Conservation (phyloP, 2,888 invertebrate genomes). For the Cheilosia impressa region DNA sequence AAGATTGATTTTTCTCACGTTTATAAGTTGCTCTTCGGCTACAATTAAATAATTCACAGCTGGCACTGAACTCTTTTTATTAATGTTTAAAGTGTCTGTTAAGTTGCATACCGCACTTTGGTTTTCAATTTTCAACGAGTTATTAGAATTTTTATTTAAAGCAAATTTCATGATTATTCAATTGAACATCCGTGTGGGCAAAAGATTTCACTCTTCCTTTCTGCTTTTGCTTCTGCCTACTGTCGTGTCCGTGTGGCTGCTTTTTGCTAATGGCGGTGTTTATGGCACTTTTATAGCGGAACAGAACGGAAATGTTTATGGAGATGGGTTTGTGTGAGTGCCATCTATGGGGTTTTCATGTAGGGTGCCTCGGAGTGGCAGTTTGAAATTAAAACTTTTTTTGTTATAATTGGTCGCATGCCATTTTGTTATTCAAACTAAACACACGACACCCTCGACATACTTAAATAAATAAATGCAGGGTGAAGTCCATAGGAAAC, state of each 20-base stretch:
- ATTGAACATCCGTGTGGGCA: constrained; percentile 77
- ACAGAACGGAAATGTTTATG: background rate
- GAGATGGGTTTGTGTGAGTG: too few species aligned
- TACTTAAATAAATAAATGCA: too few species aligned
- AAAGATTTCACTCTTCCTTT: constrained; percentile 72
- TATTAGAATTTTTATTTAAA: constrained; percentile 79
- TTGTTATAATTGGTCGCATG: too few species aligned
- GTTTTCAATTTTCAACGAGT: constrained; percentile 76
- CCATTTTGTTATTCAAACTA: too few species aligned
- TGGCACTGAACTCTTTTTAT: constrained; percentile 64
- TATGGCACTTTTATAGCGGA: background rate
- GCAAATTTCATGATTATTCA: constrained; percentile 84
- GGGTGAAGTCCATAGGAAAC: too few species aligned
- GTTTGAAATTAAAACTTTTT: too few species aligned
- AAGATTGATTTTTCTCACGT: constrained; percentile 80
- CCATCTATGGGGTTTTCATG: too few species aligned
- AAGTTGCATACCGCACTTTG: constrained; percentile 74
- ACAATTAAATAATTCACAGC: constrained; percentile 58
- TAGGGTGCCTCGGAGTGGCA: too few species aligned
- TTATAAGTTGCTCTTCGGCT: constrained; percentile 73
- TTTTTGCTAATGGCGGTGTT: constrained; percentile 6
- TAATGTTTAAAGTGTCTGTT: constrained; percentile 65
- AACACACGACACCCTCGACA: too few species aligned
- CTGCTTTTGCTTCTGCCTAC: constrained; percentile 50
- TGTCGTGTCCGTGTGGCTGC: background rate